These are phyloP conservation scores for Lithophane semibrunnea DNA, from an alignment of 2,888 invertebrate species.

Conservation along the genomic window DNA sequence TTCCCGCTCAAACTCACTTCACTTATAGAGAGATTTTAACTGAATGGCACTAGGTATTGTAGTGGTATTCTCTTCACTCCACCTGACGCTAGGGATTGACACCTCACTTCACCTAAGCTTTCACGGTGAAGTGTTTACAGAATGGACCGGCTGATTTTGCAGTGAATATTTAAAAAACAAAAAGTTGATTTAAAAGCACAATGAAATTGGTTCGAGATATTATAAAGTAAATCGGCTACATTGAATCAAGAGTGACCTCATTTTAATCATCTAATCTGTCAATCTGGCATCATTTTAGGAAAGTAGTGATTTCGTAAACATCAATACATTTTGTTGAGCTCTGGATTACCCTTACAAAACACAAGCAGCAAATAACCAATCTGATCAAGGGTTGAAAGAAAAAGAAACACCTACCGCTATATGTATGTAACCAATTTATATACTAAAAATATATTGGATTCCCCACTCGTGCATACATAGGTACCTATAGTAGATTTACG, in stretches of 20 bases:
- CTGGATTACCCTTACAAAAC: not conserved
- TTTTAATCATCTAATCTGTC: not conserved
- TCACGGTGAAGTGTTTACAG: no score
- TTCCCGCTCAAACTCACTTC: no score
- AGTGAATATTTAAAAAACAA: no score
- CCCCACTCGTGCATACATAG: conserved; percentile 54
- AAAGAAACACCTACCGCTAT: conserved; percentile 7
- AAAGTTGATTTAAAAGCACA: not conserved
- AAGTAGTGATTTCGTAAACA: not conserved
- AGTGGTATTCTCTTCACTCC: no score
- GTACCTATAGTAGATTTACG: conserved; percentile 55
- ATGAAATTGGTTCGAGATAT: not conserved
- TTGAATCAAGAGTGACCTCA: not conserved
- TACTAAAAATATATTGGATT: conserved; percentile 73
- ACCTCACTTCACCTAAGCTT: no score
- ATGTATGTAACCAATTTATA: conserved; percentile 69
- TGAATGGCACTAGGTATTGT: no score
- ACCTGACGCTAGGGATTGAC: no score
- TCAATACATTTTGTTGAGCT: not conserved
- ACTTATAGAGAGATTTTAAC: no score
- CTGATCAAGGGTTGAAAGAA: conserved; percentile 37
- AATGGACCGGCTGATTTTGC: not conserved
- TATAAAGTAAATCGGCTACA: not conserved
- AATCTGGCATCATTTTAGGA: not conserved
- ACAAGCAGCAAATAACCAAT: conserved; percentile 30